These are phyloP conservation scores for Plemyria rubiginata DNA, from an alignment of 2,888 invertebrate genomes.

Conservation along the genomic window DNA sequence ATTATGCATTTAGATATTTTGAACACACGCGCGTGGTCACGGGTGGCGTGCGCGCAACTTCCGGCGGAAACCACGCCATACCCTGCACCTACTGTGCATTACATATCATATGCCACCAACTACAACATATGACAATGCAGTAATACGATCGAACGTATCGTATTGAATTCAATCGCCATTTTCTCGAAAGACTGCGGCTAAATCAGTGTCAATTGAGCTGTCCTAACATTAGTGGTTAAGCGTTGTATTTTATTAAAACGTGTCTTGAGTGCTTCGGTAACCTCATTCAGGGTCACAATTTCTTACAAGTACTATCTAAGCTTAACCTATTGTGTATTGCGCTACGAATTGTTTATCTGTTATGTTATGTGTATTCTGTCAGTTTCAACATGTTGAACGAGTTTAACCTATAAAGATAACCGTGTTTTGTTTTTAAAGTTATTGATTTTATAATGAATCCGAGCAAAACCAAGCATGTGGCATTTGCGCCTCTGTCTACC, in stretches of 20 bases:
- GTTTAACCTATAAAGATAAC: too few relatives aligned
- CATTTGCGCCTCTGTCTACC: too few relatives aligned
- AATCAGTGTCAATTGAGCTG: constrained; percentile 67
- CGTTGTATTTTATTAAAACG: constrained; percentile 47
- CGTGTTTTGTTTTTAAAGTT: too few relatives aligned
- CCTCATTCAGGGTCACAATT: constrained; percentile 11
- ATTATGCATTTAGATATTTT: constrained; percentile 24
- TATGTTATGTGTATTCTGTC: neutral
- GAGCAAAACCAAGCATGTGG: too few relatives aligned
- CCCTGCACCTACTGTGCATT: constrained; percentile 51
- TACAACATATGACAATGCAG: constrained; percentile 48
- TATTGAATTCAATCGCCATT: constrained; percentile 57
- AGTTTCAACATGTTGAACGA: neutral
- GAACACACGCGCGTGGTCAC: constrained; percentile 64
- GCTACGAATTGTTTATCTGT: constrained; percentile 6
- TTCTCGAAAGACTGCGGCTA: constrained; percentile 62
- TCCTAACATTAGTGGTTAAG: constrained; percentile 54
- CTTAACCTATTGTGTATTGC: constrained; percentile 9
- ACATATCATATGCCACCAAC: constrained; percentile 52
- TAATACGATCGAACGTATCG: constrained; percentile 52
- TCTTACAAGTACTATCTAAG: constrained; percentile 16
- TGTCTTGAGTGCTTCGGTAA: constrained; percentile 55
- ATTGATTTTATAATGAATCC: too few relatives aligned
- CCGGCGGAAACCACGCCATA: constrained; percentile 79
- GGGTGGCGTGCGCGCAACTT: constrained; percentile 78